Evolutionary conservation across 2,888 invertebrate genomes (phyloP).

Genomic region (Synanthedon vespiformis): DNA sequence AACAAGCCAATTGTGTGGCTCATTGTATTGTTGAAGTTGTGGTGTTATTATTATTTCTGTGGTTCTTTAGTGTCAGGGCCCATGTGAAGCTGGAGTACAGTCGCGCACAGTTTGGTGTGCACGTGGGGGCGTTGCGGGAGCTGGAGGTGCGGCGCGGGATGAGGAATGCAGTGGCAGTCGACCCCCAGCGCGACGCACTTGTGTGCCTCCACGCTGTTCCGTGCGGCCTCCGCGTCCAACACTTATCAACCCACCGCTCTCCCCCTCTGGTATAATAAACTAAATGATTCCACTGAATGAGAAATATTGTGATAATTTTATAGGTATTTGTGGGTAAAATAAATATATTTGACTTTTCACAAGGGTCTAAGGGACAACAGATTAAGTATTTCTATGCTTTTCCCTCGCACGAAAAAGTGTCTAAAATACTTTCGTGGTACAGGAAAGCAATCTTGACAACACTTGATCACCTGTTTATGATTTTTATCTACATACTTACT

Average conservation of each 20-base stretch:
- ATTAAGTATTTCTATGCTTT: too few species aligned
- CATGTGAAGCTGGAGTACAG: slow-evolving; percentile 63
- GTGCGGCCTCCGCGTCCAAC: slow-evolving; percentile 36
- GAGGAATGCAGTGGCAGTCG: slow-evolving; percentile 58
- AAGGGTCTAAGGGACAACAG: too few species aligned
- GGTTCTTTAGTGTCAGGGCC: slow-evolving; percentile 47
- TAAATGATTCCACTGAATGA: too few species aligned
- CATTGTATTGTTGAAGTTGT: neutral
- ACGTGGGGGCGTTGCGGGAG: slow-evolving; percentile 46
- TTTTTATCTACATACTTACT: too few species aligned
- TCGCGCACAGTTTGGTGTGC: slow-evolving; percentile 69
- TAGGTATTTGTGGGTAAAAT: too few species aligned
- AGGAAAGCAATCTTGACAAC: too few species aligned
- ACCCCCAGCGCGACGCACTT: slow-evolving; percentile 46
- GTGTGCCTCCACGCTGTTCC: slow-evolving; percentile 48
- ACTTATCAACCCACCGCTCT: slow-evolving; percentile 23
- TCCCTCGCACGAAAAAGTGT: too few species aligned
- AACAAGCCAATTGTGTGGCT: too few species aligned
- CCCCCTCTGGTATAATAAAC: slow-evolving; percentile 1
- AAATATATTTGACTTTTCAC: too few species aligned
- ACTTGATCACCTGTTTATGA: too few species aligned
- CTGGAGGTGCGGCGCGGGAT: slow-evolving; percentile 43
- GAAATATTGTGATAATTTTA: too few species aligned
- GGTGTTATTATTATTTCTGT: neutral
- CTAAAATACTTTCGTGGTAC: too few species aligned